Evolutionary conservation across 2,113 vertebrate genomes (phyloP).

Genomic region (Tachysurus vachellii): DNA sequence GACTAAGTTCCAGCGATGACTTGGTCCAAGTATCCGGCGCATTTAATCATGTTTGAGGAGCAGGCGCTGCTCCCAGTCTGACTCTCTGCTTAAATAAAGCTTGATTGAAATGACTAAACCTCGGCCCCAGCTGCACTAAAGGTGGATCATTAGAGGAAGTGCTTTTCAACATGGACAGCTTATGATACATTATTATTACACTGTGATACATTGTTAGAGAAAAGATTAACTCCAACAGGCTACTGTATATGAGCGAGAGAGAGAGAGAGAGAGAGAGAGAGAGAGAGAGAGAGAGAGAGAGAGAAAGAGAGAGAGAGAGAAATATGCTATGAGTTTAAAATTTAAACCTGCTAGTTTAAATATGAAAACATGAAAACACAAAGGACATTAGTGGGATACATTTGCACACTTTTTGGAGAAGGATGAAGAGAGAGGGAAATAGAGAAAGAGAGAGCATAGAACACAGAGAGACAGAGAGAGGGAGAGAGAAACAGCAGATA

Average conservation of each 20-base stretch:
- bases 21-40: conserved; percentile 33
- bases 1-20: conserved; percentile 42
- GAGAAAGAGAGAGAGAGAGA: background rate
- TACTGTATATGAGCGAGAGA: background rate
- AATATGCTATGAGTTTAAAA: background rate
- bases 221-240: conserved; percentile 31
- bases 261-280: background rate
- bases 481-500: background rate
- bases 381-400: background rate
- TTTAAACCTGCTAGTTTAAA: no score
- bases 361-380: background rate
- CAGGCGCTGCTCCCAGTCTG: conserved; percentile 31
- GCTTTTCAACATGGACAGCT: conserved; percentile 35
- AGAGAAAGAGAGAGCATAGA: background rate
- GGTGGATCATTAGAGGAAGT: conserved; percentile 41
- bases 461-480: background rate
- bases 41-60: conserved; percentile 50
- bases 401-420: background rate
- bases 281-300: background rate
- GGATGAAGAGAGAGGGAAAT: background rate
- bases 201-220: conserved; percentile 21
- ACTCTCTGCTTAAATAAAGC: conserved; percentile 52
- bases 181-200: conserved; percentile 37
- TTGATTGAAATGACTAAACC: conserved; percentile 50
- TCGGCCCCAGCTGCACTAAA: conserved; percentile 38